Percentiles rank a stretch among this genome's conserved stretches.
Evolutionary conservation across 2,888 invertebrate species (phyloP).

Genomic region (Synergus gifuensis): DNA sequence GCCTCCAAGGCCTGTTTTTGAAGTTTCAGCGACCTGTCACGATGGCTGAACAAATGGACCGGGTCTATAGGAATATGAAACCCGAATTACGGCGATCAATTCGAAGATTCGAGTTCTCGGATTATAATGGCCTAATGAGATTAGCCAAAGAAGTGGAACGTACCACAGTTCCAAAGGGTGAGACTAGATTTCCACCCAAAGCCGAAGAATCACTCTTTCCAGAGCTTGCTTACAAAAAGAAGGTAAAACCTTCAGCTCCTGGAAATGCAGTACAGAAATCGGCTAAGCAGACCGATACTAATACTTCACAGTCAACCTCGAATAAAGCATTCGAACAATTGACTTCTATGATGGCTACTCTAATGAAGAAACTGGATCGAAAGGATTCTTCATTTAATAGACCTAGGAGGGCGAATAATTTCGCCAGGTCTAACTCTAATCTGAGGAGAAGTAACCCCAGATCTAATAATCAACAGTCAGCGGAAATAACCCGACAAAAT

Average conservation of each 20-base stretch:
- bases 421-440: no score
- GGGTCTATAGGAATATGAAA: slow-evolving; percentile 42
- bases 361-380: no score
- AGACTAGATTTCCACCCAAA: not conserved
- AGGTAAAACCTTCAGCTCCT: not conserved
- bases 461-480: no score
- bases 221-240: not conserved
- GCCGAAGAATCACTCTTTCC: not conserved
- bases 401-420: no score
- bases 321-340: no score
- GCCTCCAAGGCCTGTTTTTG: no score
- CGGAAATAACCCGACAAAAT: no score
- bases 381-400: no score
- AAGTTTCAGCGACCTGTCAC: not conserved
- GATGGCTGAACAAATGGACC: slow-evolving; percentile 42
- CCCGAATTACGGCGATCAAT: slow-evolving; percentile 26
- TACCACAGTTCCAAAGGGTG: no score
- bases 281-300: not conserved
- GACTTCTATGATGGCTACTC: no score
- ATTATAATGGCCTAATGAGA: slow-evolving; percentile 32
- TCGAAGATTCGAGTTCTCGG: slow-evolving; percentile 38
- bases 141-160: slow-evolving; percentile 2
- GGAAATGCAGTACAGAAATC: not conserved
- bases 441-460: no score
- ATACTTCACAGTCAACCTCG: no score